Base-by-base conservation (phyloP, 2,113 vertebrate genomes). In the Cyanistes caeruleus region DNA sequence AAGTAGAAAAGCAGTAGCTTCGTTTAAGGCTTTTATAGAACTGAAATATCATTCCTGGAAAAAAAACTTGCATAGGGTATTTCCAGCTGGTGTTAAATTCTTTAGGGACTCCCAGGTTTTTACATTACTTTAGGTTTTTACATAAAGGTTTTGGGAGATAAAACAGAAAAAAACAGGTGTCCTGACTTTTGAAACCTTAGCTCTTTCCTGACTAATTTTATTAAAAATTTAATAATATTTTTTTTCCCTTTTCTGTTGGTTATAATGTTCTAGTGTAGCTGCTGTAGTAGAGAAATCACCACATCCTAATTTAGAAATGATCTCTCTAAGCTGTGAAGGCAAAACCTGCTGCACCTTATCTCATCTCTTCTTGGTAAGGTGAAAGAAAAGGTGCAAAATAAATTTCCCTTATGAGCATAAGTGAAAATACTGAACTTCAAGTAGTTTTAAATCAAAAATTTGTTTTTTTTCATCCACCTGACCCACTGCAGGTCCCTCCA, bases 1-100 rank as follows among this genome's bases (percentile, higher is more conserved):
- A 15, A 83, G 39, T 0, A 39, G 7, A 30, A 67, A 53, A 74
- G 3, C 1, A 37, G 4, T 2, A 22, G 5, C 0, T 78, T 62
- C 82, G 7, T 49, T 93, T 11, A 43, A 55, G 20, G 3, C 0
- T 69, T 81, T 33, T 10, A 3, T 35, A 23, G 5, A 63, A 21
- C 2, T 59, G 10, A 55, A 46, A 27, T 5, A 2, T 0, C 2
- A 0, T 19, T 70, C 2, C 1, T 30, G 11, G 10, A 1, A 7
- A 35, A 20, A 53, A 30, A 62, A 41, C 2, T 49, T 37, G 3
- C 2, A 5, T 5, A 15, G 24, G 44, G 15, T 8, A 17, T 16
- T 70, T 46, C 18, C 6, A 82, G 8, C 0, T 55, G 12, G 4
- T 55, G 4, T 27, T 43, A 55, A 82, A 39, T 60, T 25, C 16